Percentiles rank a stretch among this genome's conserved stretches.
These are phyloP conservation scores for Erpetoichthys calabaricus DNA, from an alignment of 2,797 vertebrate species.

Conservation along the genomic window DNA sequence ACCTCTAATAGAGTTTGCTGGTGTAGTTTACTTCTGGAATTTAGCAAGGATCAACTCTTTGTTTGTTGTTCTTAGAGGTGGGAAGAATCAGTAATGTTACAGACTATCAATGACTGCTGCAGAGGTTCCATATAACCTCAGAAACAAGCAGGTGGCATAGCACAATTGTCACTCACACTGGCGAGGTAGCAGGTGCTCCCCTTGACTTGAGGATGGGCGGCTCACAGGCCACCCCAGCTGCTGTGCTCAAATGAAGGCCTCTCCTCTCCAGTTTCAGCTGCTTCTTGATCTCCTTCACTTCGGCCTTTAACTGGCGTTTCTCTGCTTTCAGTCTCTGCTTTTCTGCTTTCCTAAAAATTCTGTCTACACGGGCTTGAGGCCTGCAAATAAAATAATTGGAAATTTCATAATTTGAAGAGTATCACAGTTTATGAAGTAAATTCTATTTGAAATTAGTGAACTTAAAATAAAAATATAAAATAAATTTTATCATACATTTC, in stretches of 20 bases:
- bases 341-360: conserved; percentile 88
- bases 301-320: conserved; percentile 86
- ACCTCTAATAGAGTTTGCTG: no score
- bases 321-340: conserved; percentile 88
- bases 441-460: no score
- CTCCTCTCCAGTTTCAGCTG: conserved; percentile 89
- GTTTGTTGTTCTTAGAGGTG: no score
- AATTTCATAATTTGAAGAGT: neutral
- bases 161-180: neutral
- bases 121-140: no score
- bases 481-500: no score
- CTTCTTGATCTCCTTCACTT: conserved; percentile 93
- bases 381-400: conserved; percentile 31
- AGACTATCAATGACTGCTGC: no score
- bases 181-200: neutral
- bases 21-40: no score
- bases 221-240: conserved; percentile 19
- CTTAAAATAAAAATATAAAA: no score
- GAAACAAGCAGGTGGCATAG: neutral
- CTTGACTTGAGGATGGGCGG: neutral
- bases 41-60: no score
- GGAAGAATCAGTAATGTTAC: no score
- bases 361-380: conserved; percentile 86
- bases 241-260: conserved; percentile 77
- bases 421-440: no score